Evolutionary conservation across 2,888 invertebrate genomes (phyloP).

Genomic region (Corythucha ciliata): DNA sequence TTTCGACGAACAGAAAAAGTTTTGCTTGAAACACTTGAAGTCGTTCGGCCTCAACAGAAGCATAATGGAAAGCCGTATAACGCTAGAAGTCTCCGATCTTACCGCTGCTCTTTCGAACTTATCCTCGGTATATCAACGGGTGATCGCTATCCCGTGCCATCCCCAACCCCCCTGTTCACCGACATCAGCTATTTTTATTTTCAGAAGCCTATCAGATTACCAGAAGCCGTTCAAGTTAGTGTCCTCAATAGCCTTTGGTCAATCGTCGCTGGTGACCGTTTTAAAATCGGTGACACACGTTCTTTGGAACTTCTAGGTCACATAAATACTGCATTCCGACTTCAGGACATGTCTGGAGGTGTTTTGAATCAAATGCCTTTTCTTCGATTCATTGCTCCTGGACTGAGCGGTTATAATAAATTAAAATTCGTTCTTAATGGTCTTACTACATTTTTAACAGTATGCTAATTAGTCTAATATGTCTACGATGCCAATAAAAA

Average conservation of each 20-base stretch:
- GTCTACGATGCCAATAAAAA: too few relatives aligned
- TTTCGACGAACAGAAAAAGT: conserved; percentile 58
- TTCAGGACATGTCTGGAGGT: conserved; percentile 57
- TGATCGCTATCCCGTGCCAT: too few relatives aligned
- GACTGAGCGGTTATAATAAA: conserved; percentile 50
- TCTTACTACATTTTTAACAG: conserved; percentile 27
- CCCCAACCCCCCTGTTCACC: too few relatives aligned
- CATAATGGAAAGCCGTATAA: conserved; percentile 52
- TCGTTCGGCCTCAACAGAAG: conserved; percentile 55
- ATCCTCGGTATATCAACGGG: conserved; percentile 3
- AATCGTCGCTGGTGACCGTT: conserved; percentile 47
- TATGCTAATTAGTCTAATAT: too few relatives aligned
- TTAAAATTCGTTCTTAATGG: conserved; percentile 24
- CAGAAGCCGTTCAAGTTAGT: conserved; percentile 50
- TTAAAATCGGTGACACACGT: conserved; percentile 50
- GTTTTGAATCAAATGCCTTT: conserved; percentile 59
- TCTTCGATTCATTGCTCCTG: conserved; percentile 54
- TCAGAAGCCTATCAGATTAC: conserved; percentile 44
- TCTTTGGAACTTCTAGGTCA: conserved; percentile 48
- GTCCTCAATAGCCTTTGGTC: conserved; percentile 62
- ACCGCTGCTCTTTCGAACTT: conserved; percentile 42
- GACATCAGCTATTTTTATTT: conserved; percentile 3
- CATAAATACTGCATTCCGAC: conserved; percentile 54
- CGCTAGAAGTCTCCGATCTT: conserved; percentile 48
- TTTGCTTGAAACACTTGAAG: conserved; percentile 54